A percentile compares a stretch with the other conserved stretches of the same genome.
Conservation (phyloP, 2,888 invertebrate genomes). For the Conchocele bisecta region DNA sequence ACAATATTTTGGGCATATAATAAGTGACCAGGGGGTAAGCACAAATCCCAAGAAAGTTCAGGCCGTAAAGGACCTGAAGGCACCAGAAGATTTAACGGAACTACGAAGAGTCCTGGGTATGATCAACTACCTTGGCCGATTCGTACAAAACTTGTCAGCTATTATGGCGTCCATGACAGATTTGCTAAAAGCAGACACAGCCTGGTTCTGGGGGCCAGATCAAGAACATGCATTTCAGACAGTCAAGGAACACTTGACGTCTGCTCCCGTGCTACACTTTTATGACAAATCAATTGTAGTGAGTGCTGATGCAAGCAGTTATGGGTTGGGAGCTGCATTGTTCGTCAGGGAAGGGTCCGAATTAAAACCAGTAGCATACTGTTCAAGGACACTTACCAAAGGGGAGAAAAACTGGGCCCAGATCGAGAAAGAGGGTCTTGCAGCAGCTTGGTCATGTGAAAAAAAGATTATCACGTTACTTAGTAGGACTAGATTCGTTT, state of each 20-base stretch:
- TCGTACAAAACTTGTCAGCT: conserved; percentile 43
- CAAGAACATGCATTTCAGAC: conserved; percentile 51
- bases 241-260: conserved; percentile 41
- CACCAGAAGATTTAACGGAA: conserved; percentile 16
- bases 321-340: conserved; percentile 58
- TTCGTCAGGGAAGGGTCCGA: conserved; percentile 37
- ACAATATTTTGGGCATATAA: conserved; percentile 45
- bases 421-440: conserved; percentile 59
- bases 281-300: conserved; percentile 62
- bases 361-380: conserved; percentile 58
- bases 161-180: conserved; percentile 46
- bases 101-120: conserved; percentile 25
- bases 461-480: conserved; percentile 34
- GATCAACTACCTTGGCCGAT: conserved; percentile 3
- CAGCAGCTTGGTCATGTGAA: conserved; percentile 57
- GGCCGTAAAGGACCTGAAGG: conserved; percentile 22
- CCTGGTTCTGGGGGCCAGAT: conserved; percentile 22
- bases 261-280: conserved; percentile 48
- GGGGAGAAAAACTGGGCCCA: conserved; percentile 55
- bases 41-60: conserved; percentile 36
- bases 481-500: conserved; percentile 48
- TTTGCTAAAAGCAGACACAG: conserved; percentile 31
- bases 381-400: conserved; percentile 53
- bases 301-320: conserved; percentile 59
- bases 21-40: conserved; percentile 33